Percentiles rank a stretch among this genome's conserved stretches.
Conservation (phyloP, 2,888 invertebrate genomes). For the Anodontia alba region DNA sequence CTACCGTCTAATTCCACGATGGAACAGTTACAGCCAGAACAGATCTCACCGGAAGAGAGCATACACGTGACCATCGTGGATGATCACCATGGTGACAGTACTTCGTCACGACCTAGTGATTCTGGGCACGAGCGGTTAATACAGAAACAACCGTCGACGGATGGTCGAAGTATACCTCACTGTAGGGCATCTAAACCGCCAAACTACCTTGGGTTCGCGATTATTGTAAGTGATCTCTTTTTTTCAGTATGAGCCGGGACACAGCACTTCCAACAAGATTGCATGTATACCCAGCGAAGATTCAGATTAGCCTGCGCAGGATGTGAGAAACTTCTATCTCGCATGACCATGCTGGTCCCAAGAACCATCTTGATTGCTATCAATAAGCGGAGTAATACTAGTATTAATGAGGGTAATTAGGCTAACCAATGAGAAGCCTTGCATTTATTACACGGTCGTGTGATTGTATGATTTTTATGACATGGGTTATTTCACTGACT, state of each 20-base stretch:
- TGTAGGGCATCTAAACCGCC: constrained; percentile 48
- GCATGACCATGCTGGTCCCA: too few species aligned
- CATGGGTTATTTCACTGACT: too few species aligned
- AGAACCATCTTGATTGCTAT: too few species aligned
- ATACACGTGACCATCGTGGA: constrained; percentile 39
- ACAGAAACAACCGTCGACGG: constrained; percentile 33
- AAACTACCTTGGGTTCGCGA: constrained; percentile 42
- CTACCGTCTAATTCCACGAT: background rate
- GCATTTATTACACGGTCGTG: background rate
- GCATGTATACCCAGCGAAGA: too few species aligned
- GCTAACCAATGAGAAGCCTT: too few species aligned
- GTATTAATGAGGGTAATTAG: too few species aligned
- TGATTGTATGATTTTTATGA: background rate
- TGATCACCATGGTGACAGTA: constrained; percentile 36
- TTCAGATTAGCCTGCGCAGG: background rate
- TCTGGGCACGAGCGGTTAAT: constrained; percentile 47
- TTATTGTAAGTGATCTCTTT: constrained; percentile 45
- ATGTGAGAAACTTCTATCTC: too few species aligned
- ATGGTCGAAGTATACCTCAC: constrained; percentile 40
- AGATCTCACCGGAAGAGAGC: background rate
- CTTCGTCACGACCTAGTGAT: constrained; percentile 21
- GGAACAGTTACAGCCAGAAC: background rate
- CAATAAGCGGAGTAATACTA: too few species aligned
- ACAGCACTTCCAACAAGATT: too few species aligned
- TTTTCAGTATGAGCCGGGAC: too few species aligned